Percentiles rank a stretch among this genome's conserved stretches.
These are phyloP conservation scores for Cydia strobilella DNA, from an alignment of 1,140 invertebrate genomes.

Conservation along the genomic window DNA sequence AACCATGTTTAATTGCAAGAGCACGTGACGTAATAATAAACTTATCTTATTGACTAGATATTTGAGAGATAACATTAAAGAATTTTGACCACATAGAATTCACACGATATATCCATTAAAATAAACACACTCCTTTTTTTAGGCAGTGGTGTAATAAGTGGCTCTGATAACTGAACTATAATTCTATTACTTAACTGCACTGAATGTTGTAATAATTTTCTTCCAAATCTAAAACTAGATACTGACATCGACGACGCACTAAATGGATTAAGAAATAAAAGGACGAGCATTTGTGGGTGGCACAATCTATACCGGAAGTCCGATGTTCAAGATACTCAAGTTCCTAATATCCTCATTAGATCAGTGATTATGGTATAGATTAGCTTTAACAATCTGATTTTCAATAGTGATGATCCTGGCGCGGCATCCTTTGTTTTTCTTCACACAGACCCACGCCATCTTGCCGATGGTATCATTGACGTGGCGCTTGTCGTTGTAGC, in stretches of 20 bases:
- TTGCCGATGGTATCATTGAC: neutral
- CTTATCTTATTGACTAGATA: slow-evolving; percentile 16
- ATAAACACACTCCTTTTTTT: neutral
- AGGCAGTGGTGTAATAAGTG: too few relatives aligned
- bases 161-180: too few relatives aligned
- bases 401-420: slow-evolving; percentile 16
- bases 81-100: neutral
- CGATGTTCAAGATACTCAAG: too few relatives aligned
- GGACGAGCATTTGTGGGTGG: too few relatives aligned
- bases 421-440: neutral
- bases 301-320: too few relatives aligned
- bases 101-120: neutral
- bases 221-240: too few relatives aligned
- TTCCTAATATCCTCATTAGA: neutral
- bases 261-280: neutral
- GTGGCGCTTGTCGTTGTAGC: neutral
- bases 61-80: neutral
- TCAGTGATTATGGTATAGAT: neutral
- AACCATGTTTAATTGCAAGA: neutral
- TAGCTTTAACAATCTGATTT: neutral
- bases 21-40: neutral
- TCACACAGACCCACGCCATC: slow-evolving; percentile 1
- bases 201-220: too few relatives aligned
- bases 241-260: too few relatives aligned
- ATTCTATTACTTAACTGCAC: too few relatives aligned